A percentile compares a stretch with the other conserved stretches of the same genome.
phyloP scores from a whole-genome alignment of 2,113 vertebrate species.

The Trichechus manatus region DNA sequence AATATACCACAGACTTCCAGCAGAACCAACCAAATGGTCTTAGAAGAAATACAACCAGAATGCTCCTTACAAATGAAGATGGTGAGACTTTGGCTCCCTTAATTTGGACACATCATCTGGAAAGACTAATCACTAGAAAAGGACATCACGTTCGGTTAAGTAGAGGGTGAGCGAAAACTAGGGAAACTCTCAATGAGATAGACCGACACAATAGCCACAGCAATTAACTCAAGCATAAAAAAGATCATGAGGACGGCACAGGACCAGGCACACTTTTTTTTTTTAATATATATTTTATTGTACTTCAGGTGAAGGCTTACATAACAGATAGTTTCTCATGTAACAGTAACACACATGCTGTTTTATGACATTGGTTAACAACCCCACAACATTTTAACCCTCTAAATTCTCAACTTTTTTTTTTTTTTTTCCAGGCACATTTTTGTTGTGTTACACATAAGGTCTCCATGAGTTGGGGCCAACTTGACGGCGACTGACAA shows the following conservation, averaged over 20 bases:
- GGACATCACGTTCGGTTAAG: background rate
- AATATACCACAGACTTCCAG: background rate
- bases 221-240: background rate
- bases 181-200: background rate
- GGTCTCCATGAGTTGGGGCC: background rate
- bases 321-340: too few relatives aligned
- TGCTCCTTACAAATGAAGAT: background rate
- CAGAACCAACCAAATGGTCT: background rate
- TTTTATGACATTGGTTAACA: too few relatives aligned
- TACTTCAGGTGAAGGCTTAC: too few relatives aligned
- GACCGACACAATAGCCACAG: background rate
- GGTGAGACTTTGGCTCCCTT: background rate
- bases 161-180: background rate
- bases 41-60: background rate
- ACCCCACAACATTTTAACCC: too few relatives aligned
- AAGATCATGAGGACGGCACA: background rate
- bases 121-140: background rate
- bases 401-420: too few relatives aligned
- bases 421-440: too few relatives aligned
- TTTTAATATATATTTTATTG: too few relatives aligned
- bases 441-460: background rate
- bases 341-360: too few relatives aligned
- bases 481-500: background rate
- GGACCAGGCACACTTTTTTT: too few relatives aligned
- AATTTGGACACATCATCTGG: background rate